phyloP scores from a whole-genome alignment of 2,797 vertebrate species.

The Brachyrhaphis roseni region DNA sequence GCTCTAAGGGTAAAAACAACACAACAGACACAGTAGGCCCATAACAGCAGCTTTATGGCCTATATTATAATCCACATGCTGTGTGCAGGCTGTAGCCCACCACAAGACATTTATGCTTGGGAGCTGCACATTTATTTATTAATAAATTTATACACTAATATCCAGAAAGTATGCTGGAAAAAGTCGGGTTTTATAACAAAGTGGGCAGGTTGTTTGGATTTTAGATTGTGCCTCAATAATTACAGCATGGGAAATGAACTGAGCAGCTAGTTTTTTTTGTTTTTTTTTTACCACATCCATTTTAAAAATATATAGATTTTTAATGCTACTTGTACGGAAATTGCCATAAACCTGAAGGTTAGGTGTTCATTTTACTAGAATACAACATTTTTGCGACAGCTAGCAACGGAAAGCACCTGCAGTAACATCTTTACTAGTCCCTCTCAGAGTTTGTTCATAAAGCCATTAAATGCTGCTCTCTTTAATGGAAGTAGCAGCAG shows the following conservation, averaged over 20 bases:
- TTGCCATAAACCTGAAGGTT: constrained; percentile 28
- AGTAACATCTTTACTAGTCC: constrained; percentile 68
- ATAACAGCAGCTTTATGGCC: neutral
- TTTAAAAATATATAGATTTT: no score
- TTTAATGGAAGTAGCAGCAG: constrained; percentile 52
- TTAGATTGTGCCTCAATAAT: neutral
- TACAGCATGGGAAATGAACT: neutral
- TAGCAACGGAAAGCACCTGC: constrained; percentile 47
- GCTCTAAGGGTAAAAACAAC: neutral
- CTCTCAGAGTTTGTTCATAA: constrained; percentile 68
- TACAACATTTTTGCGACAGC: constrained; percentile 59
- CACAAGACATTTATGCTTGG: neutral
- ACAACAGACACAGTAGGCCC: neutral
- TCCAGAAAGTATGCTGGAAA: neutral
- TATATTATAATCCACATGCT: neutral
- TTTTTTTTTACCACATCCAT: no score
- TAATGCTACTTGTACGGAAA: constrained; percentile 25
- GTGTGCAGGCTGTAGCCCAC: neutral
- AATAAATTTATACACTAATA: neutral
- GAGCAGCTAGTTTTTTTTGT: neutral
- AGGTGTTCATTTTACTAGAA: constrained; percentile 54
- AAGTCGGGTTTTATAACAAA: neutral
- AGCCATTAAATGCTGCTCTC: constrained; percentile 65
- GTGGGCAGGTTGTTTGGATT: neutral
- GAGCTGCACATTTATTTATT: neutral